phyloP scores from a whole-genome alignment of 2,888 invertebrate species.

The Meteorus cinctellus region DNA sequence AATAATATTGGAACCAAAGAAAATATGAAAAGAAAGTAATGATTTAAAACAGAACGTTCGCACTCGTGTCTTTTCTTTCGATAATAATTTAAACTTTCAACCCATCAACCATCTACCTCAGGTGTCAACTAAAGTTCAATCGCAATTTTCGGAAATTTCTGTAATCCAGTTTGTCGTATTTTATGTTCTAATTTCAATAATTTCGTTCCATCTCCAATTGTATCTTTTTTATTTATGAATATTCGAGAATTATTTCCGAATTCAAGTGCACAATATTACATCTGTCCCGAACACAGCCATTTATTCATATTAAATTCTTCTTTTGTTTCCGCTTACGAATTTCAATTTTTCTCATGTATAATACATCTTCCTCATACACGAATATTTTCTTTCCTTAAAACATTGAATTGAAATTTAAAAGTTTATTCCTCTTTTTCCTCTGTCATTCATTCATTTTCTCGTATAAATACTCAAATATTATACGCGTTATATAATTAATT shows the following conservation, averaged over 20 bases:
- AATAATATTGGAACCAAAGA: background rate
- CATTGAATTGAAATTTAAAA: background rate
- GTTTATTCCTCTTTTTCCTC: background rate
- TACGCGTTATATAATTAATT: background rate
- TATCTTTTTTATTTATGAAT: too few relatives aligned
- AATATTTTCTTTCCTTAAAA: background rate
- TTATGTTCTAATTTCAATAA: background rate
- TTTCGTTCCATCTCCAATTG: background rate
- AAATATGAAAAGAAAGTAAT: background rate
- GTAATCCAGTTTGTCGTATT: conserved; percentile 4
- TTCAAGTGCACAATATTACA: background rate
- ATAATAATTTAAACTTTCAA: background rate
- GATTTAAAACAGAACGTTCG: background rate
- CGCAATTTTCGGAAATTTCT: background rate
- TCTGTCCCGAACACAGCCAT: background rate
- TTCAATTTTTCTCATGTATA: background rate
- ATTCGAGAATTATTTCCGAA: background rate
- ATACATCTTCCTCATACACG: background rate
- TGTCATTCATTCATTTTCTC: background rate
- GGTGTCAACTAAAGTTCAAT: conserved; percentile 17
- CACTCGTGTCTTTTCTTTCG: background rate
- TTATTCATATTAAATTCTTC: background rate
- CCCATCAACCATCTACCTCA: conserved; percentile 2
- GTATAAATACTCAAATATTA: background rate
- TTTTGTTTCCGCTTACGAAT: background rate